Conservation (phyloP, 2,113 vertebrate genomes). For the Spea bombifrons region DNA sequence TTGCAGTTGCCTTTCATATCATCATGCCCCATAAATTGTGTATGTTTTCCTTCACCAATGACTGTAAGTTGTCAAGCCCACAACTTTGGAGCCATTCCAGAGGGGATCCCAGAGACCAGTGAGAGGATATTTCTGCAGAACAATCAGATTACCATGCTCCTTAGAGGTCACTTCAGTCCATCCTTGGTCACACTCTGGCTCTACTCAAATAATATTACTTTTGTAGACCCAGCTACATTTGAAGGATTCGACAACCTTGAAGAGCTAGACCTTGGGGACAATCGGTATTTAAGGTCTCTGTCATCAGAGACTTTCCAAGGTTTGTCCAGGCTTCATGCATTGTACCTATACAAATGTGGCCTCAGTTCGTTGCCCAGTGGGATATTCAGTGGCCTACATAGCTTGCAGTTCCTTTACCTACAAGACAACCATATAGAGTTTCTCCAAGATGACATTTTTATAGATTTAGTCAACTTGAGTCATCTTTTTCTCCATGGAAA, state of each 20-base stretch:
- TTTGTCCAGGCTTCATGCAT: slow-evolving; percentile 83
- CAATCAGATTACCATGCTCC: slow-evolving; percentile 89
- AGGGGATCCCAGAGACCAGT: slow-evolving; percentile 88
- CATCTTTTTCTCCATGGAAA: slow-evolving; percentile 97
- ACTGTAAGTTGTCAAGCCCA: slow-evolving; percentile 97
- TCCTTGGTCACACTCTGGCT: slow-evolving; percentile 91
- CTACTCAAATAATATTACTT: slow-evolving; percentile 97
- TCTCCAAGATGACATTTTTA: slow-evolving; percentile 93
- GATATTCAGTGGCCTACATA: slow-evolving; percentile 85
- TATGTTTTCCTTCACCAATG: slow-evolving; percentile 93
- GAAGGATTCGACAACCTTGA: slow-evolving; percentile 87
- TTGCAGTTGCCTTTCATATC: slow-evolving; percentile 72
- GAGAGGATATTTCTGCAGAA: slow-evolving; percentile 95
- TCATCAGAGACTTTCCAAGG: slow-evolving; percentile 90
- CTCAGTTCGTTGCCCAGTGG: slow-evolving; percentile 80
- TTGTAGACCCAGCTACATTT: slow-evolving; percentile 90
- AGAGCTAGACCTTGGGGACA: slow-evolving; percentile 96
- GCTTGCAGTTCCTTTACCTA: slow-evolving; percentile 94
- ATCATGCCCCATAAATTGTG: slow-evolving; percentile 85
- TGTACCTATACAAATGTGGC: slow-evolving; percentile 94
- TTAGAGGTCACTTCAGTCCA: slow-evolving; percentile 88
- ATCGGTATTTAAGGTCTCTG: slow-evolving; percentile 81
- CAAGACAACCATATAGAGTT: slow-evolving; percentile 95
- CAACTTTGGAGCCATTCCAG: slow-evolving; percentile 86
- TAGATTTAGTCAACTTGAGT: slow-evolving; percentile 93